Evolutionary conservation across 2,888 invertebrate genomes (phyloP).

Genomic region (Sphaerophoria rueppellii): DNA sequence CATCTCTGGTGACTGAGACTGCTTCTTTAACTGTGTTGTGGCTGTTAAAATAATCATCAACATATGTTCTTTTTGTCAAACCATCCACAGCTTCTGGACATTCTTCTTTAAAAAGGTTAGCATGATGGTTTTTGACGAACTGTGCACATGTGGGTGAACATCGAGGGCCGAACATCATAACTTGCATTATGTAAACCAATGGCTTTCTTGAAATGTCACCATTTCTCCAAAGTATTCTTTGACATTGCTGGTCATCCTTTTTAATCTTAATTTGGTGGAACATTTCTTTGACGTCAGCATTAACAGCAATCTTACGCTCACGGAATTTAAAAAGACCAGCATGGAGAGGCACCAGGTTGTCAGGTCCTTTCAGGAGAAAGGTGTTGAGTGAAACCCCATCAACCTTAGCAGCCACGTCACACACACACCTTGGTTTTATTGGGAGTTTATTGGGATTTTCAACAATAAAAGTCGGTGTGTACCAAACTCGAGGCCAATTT

Average conservation of each 20-base stretch:
- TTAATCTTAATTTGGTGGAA: slow-evolving; percentile 50
- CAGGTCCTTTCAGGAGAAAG: slow-evolving; percentile 53
- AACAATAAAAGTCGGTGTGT: slow-evolving; percentile 73
- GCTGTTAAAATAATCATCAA: slow-evolving; percentile 53
- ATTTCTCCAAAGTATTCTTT: slow-evolving; percentile 53
- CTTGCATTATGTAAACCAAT: slow-evolving; percentile 56
- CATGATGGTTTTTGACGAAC: slow-evolving; percentile 60
- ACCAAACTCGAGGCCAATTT: slow-evolving; percentile 70
- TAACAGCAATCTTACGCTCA: slow-evolving; percentile 35
- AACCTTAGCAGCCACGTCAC: slow-evolving; percentile 51
- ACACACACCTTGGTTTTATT: slow-evolving; percentile 41
- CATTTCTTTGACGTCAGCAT: slow-evolving; percentile 62
- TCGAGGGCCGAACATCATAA: slow-evolving; percentile 71
- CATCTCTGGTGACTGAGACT: slow-evolving; percentile 9
- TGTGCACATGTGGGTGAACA: slow-evolving; percentile 64
- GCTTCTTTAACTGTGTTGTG: not conserved
- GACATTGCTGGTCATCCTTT: slow-evolving; percentile 27
- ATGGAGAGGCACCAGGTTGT: slow-evolving; percentile 32
- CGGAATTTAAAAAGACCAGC: slow-evolving; percentile 53
- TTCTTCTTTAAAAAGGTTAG: not conserved
- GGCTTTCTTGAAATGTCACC: slow-evolving; percentile 39
- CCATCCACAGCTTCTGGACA: slow-evolving; percentile 48
- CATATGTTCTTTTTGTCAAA: slow-evolving; percentile 46
- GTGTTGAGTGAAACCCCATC: slow-evolving; percentile 54
- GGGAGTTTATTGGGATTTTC: slow-evolving; percentile 47